Base-by-base conservation (phyloP, 2,797 vertebrate genomes). In the Rhodeus uyekii region DNA sequence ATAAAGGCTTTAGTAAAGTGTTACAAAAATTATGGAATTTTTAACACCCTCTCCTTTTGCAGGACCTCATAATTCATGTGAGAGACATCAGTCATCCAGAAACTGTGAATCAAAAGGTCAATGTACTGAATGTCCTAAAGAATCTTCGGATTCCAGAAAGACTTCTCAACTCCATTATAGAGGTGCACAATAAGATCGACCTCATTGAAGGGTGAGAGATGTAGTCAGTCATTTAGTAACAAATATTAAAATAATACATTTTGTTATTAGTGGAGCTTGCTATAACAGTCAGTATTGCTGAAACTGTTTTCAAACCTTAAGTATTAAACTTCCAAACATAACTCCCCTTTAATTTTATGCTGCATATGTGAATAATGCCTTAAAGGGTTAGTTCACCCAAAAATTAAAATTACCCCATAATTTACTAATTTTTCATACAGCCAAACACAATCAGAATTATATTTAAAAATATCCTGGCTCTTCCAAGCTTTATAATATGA, bases 121-220 rank as follows among this genome's bases (percentile, higher is more conserved):
- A 96, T 0, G 97, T 99, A 0, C 87, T 98, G 29, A 92, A 94
- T 0, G 93, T 97, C 58, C 92, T 98, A 63, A 93, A 90, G 77
- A 94, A 95, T 75, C 94, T 99, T 76, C 88, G 91, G 73, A 90
- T 98, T 84, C 95, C 97, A 0, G 93, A 92, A 46, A 82, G 85
- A 19, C 94, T 98, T 68, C 68, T 97, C 85, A 94, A 88, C 87
- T 94, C 95, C 6, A 90, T 98, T 83, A 80, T 98, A 64, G 98
- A 99, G 89, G 96, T 98, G 87, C 97, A 98, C 89, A 99, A 98
- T 87, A 99, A 99, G 93, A 95, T 93, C 2, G 97, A 99, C 92
- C 96, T 97, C 8, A 8, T 96, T 38, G 91, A 95, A 44, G 87
- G 92, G 98, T 98, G 92, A 60, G 58, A 29, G 27, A 16, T 14